Evolutionary conservation across 1,140 invertebrate genomes (phyloP), one percentile per base, ranked within the genome.

Genomic region (Araneus ventricosus): DNA sequence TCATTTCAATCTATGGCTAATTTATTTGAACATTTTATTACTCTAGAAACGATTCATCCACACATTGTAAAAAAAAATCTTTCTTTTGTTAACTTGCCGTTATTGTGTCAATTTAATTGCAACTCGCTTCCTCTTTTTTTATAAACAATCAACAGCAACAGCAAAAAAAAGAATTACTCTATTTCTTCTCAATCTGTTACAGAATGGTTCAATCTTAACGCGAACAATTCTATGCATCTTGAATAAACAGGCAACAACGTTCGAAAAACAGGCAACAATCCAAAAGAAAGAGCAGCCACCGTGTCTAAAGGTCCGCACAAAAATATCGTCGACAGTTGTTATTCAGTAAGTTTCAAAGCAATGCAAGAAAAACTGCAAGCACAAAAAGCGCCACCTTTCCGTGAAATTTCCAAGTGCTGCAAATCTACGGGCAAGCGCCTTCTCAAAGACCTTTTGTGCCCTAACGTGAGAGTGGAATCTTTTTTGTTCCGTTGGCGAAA

Each of bases 331-430:
- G 45, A 52, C 45, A 63, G n/a, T n/a, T n/a, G n/a, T n/a, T 63
- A 63, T 63, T 63, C 59, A 6, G 24, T 63, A 20, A 63, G n/a
- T 63, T 63, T n/a, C 59, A 5, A 75, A 75, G 30, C 67, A 75
- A 75, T 22, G n/a, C 10, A 75, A 4, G 67, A 30, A 34, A 63
- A 63, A 10, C 8, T 20, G 17, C 34, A 0, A 17, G 17, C 63
- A 70, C 63, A 37, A 75, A 75, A 10, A 17, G 17, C 27, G 7
- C 20, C 34, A 75, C 30, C 37, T 75, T 30, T 17, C 70, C 17
- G 20, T 75, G 70, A 75, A 75, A 75, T 75, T 75, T 75, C 70
- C 70, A 30, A 8, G 70, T 30, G 70, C 70, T n/a, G n/a, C n/a
- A n/a, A 20, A 20, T 75, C 20, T 34, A 63, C n/a, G 24, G 8